These are phyloP conservation scores for Promerops cafer DNA, from an alignment of 2,113 vertebrate species.

Conservation along the genomic window DNA sequence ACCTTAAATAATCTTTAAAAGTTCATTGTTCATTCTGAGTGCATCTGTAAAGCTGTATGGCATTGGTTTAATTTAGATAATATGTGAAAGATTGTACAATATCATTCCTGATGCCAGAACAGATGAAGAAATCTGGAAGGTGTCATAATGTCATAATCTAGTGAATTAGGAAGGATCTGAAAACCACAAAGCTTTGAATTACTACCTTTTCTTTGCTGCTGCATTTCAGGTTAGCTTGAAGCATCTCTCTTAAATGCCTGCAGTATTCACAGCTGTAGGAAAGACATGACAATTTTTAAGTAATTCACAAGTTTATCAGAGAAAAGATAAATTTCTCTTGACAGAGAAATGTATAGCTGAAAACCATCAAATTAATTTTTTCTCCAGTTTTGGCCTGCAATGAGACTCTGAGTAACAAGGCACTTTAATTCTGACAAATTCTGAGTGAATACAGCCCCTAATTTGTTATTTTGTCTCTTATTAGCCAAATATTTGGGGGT, in stretches of 20 bases:
- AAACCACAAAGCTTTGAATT: neutral
- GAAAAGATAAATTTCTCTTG: neutral
- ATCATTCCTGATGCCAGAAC: neutral
- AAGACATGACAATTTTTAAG: neutral
- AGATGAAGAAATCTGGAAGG: neutral
- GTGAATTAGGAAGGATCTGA: neutral
- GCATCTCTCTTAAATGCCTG: neutral
- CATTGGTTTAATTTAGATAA: neutral
- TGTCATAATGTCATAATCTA: neutral
- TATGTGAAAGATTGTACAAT: neutral
- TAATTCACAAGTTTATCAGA: neutral
- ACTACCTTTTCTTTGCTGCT: neutral
- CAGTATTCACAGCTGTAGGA: neutral
- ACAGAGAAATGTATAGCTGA: neutral
- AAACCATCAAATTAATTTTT: neutral
- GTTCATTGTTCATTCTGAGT: neutral
- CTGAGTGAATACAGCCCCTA: neutral
- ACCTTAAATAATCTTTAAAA: neutral
- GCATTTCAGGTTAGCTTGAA: neutral
- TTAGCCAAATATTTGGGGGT: neutral
- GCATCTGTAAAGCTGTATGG: conserved; percentile 12
- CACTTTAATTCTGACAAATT: neutral
- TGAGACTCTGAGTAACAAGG: neutral
- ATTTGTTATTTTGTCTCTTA: neutral
- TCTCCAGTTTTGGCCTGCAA: neutral